Evolutionary conservation across 2,888 invertebrate genomes (phyloP), one percentile per base, ranked within the genome.

Genomic region (Stegophylla sp.): DNA sequence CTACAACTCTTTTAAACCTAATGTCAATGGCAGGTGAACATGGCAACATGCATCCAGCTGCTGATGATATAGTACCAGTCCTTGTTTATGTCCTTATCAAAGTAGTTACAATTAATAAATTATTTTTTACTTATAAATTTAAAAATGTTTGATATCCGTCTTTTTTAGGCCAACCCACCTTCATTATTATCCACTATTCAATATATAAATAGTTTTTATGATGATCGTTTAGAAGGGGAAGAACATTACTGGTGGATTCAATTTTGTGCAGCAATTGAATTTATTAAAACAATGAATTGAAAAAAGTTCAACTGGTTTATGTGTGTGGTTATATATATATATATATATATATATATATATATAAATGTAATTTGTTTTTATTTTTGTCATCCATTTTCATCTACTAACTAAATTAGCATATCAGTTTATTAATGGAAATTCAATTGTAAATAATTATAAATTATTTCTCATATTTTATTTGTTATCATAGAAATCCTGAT

Each of bases 221-320:
- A 93, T 81, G 90, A 91, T 84, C 91, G 92, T 83, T 89, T 97
- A 82, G 89, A 90, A 83, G 97, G 97, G 72, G 96, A 97, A 87
- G 95, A 96, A 85, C 92, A 94, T 85, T 99, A 98, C 88, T 97
- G 97, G 93, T 98, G 98, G 98, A 97, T 96, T 77, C 97, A 98
- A 88, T 98, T 98, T 88, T 94, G 94, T 86, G 93, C 97, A 0
- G 96, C 96, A 69, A 95, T 98, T 76, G 97, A 97, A 88, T 97
- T 96, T 89, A 97, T 98, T 86, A 99, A 98, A 89, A 97, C 95
- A 81, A 96, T 98, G 96, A 94, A 94, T 87, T 95, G 93, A 69
- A 61, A 61, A 59, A 2, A 34, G 43, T 48, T 41, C 3, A 66
- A 13, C 26, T 20, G 17, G 34, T 15, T 17, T 63, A 9, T 64